These are phyloP conservation scores for Sipha maydis DNA, from an alignment of 2,888 invertebrate genomes.

Conservation along the genomic window DNA sequence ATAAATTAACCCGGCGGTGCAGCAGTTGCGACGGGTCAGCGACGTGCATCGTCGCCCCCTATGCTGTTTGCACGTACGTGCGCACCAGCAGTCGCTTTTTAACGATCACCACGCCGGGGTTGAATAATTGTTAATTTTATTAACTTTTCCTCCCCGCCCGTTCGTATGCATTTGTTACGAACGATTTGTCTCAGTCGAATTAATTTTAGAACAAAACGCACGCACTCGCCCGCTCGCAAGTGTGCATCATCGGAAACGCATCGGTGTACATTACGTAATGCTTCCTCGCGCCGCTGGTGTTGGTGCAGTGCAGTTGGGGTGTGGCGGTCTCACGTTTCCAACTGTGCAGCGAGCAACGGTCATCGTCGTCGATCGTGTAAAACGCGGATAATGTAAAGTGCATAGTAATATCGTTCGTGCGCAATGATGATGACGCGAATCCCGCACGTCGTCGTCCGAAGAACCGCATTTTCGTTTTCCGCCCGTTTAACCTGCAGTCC, in stretches of 20 bases:
- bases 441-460: no score
- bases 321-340: neutral
- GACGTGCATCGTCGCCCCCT: constrained; percentile 15
- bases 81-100: constrained; percentile 32
- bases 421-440: no score
- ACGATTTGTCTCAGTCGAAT: constrained; percentile 61
- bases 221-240: neutral
- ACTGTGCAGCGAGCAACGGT: neutral
- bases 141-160: constrained; percentile 44
- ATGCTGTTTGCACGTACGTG: neutral
- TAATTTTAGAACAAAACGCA: constrained; percentile 53
- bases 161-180: constrained; percentile 50
- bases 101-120: constrained; percentile 52
- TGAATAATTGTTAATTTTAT: constrained; percentile 59
- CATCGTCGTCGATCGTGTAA: neutral
- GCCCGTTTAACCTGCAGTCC: no score
- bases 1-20: constrained; percentile 6
- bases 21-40: constrained; percentile 27
- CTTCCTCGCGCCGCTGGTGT: neutral
- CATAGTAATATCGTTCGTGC: no score
- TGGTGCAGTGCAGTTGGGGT: neutral
- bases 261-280: neutral
- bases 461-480: no score
- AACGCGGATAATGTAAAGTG: no score
- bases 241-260: constrained; percentile 43